phyloP scores from a whole-genome alignment of 2,797 vertebrate genomes.

The Mycteria americana region DNA sequence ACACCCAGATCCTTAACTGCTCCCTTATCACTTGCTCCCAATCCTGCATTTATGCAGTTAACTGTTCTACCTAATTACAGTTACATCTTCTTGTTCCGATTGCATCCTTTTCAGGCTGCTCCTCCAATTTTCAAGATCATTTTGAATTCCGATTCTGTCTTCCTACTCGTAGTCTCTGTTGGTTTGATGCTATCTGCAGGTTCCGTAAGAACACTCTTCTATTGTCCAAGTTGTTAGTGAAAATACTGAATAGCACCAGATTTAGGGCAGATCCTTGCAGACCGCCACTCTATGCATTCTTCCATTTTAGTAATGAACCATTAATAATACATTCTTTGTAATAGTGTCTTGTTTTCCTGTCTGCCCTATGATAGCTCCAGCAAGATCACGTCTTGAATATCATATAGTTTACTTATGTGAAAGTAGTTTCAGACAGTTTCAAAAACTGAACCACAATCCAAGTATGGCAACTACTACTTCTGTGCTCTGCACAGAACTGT shows the following conservation, averaged over 20 bases:
- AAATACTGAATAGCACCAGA: neutral
- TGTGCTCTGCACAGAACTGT: neutral
- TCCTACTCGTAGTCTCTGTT: neutral
- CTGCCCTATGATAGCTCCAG: neutral
- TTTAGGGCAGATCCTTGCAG: neutral
- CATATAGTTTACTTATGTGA: neutral
- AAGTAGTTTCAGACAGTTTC: neutral
- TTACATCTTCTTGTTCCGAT: neutral
- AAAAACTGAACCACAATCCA: neutral
- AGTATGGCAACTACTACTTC: neutral
- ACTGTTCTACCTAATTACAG: neutral
- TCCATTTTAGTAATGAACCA: neutral
- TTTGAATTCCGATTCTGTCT: neutral
- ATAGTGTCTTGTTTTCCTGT: neutral
- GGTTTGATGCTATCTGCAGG: neutral
- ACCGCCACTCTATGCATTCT: rapidly evolving
- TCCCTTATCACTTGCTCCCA: neutral
- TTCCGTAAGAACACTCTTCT: neutral
- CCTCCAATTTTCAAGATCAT: neutral
- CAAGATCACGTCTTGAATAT: neutral
- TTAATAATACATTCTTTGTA: neutral
- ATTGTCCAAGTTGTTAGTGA: neutral
- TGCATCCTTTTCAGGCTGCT: neutral
- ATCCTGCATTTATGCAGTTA: neutral
- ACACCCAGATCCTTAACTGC: neutral